Percentiles rank a stretch among this genome's conserved stretches.
Evolutionary conservation across 2,888 invertebrate genomes (phyloP).

Genomic region (Thumatha senex): DNA sequence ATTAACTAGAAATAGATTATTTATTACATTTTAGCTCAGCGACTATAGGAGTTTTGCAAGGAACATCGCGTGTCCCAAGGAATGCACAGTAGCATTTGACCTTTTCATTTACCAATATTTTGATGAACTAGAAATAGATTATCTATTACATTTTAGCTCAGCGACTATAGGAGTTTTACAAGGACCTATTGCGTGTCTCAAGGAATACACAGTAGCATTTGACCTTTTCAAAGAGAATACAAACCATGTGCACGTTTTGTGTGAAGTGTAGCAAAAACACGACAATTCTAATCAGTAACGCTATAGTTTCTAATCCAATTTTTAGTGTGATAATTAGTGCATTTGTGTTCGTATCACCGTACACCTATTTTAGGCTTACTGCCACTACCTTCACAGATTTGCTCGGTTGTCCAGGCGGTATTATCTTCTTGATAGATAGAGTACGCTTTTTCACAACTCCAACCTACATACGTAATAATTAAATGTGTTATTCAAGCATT

Average conservation of each 20-base stretch:
- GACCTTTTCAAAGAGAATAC: not conserved
- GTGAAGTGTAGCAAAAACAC: not conserved
- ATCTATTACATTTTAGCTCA: too few species aligned
- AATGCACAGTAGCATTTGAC: too few species aligned
- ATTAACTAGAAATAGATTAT: too few species aligned
- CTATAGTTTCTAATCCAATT: not conserved
- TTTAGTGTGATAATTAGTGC: conserved; percentile 19
- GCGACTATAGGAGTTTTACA: too few species aligned
- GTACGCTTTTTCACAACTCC: conserved; percentile 76
- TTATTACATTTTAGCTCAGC: too few species aligned
- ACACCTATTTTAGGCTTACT: conserved; percentile 34
- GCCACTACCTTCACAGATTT: conserved; percentile 67
- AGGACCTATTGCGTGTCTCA: too few species aligned
- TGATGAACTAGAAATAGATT: too few species aligned
- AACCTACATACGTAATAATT: conserved; percentile 64
- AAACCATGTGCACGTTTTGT: not conserved
- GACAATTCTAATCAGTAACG: not conserved
- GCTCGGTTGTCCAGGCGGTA: conserved; percentile 68
- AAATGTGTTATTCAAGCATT: conserved; percentile 24
- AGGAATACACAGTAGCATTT: not conserved
- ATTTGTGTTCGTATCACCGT: conserved; percentile 66
- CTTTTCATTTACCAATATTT: too few species aligned
- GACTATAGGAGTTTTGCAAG: too few species aligned
- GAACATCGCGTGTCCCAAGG: too few species aligned
- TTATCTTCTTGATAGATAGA: conserved; percentile 80